These are phyloP conservation scores for Paralichthys olivaceus DNA, from an alignment of 2,113 vertebrate species.

Conservation along the genomic window DNA sequence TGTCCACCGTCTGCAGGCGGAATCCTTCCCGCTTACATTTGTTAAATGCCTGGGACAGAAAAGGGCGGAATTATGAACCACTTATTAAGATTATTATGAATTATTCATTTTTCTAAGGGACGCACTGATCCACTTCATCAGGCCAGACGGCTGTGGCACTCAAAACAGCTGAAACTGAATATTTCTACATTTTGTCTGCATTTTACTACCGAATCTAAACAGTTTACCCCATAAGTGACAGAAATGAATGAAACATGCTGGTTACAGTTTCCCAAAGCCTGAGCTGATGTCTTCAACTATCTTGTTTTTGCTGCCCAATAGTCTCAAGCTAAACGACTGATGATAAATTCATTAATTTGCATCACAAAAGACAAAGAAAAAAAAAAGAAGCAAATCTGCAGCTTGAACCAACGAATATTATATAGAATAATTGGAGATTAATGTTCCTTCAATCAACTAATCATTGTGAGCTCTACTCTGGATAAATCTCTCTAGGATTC, in stretches of 20 bases:
- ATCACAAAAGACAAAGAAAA: no score
- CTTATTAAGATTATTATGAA: not conserved
- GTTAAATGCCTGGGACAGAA: conserved; percentile 90
- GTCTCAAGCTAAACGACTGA: not conserved
- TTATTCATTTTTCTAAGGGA: not conserved
- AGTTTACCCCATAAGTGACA: not conserved
- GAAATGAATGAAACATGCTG: not conserved
- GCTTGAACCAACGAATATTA: not conserved
- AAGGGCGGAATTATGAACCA: not conserved
- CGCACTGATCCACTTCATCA: not conserved
- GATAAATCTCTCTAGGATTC: no score
- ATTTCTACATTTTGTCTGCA: no score
- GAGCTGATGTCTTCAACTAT: not conserved
- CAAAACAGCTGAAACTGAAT: not conserved
- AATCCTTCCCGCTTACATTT: conserved; percentile 98
- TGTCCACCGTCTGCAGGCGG: conserved; percentile 96
- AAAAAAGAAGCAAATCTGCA: not conserved
- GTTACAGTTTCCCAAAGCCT: not conserved
- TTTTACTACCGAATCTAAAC: no score
- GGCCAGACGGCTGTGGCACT: not conserved
- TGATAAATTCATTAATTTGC: not conserved
- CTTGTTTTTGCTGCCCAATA: not conserved
- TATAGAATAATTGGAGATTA: no score
- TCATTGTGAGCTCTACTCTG: no score
- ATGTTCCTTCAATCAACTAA: no score